Conservation (phyloP, 2,888 invertebrate genomes). For the Saturnia japonica region DNA sequence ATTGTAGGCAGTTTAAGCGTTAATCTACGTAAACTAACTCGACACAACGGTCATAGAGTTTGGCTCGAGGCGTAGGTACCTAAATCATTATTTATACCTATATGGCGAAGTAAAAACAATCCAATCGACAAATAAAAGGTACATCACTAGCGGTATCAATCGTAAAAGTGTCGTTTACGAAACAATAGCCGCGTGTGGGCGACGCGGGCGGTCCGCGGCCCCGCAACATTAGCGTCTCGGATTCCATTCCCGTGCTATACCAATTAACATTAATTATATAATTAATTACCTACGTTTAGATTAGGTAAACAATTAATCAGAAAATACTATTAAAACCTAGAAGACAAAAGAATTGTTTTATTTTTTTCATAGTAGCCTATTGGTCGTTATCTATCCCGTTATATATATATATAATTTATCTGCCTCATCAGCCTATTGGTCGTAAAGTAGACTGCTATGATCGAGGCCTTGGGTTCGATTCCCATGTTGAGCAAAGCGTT, state of each 20-base stretch:
- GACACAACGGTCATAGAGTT: no score
- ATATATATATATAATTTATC: no score
- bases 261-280: constrained; percentile 9
- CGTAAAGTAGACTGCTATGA: no score
- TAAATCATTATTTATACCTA: background rate
- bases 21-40: no score
- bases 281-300: background rate
- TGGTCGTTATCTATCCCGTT: no score
- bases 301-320: background rate
- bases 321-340: background rate
- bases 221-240: constrained; percentile 44
- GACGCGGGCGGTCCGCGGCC: constrained; percentile 71
- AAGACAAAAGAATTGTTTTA: background rate
- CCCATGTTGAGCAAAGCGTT: no score
- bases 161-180: constrained; percentile 65
- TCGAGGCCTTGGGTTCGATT: no score
- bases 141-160: constrained; percentile 54
- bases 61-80: background rate
- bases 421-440: no score
- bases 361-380: no score
- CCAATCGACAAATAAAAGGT: background rate
- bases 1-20: no score
- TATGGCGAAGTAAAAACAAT: background rate
- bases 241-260: constrained; percentile 20
- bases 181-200: constrained; percentile 73